Evolutionary conservation across 2,888 invertebrate species (phyloP), one percentile per base, ranked within the genome.

Genomic region (Leptogaster cylindrica): DNA sequence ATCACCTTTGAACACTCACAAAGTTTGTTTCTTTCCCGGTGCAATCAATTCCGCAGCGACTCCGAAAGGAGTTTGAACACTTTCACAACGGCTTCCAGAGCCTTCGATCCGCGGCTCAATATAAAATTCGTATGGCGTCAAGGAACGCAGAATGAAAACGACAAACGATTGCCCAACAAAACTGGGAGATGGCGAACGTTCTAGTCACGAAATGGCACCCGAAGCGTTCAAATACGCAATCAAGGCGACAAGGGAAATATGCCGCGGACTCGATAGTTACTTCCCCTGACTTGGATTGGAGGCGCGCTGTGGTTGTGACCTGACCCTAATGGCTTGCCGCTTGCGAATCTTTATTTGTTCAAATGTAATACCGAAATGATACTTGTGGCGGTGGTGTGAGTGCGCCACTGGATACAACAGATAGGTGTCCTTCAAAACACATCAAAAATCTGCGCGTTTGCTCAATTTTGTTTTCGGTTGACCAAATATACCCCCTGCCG

Each of bases 181-280:
- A n/a, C 52, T 33, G 52, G 18, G 8, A 33, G 31, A 52, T 52
- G 33, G 33, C 31, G 16, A 52, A 31, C 28, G 31, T 31, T 52
- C 16, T 8, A 52, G 16, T 31, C 20, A 28, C 33, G 52, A 52
- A 52, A 31, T 52, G 52, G 31, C 52, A 52, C 31, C 52, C 33
- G 16, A 14, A 31, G n/a, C 31, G 52, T n/a, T 27, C 31, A 51
- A 52, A 31, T 31, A 52, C 52, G 52, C 52, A 52, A 52, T 52
- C 52, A 52, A 52, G 33, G 52, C 28, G 18, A 33, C 52, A 33
- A 20, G 52, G 52, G 52, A 52, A 52, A 52, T 52, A 16, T 52
- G 52, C 28, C 52, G 33, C 33, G 52, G 31, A 18, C 31, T 52
- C 52, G 31, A 52, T 52, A 52, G 52, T 52, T 52, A 52, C 52